Base-by-base conservation (phyloP, 1,140 invertebrate species). In the Euschistus heros region DNA sequence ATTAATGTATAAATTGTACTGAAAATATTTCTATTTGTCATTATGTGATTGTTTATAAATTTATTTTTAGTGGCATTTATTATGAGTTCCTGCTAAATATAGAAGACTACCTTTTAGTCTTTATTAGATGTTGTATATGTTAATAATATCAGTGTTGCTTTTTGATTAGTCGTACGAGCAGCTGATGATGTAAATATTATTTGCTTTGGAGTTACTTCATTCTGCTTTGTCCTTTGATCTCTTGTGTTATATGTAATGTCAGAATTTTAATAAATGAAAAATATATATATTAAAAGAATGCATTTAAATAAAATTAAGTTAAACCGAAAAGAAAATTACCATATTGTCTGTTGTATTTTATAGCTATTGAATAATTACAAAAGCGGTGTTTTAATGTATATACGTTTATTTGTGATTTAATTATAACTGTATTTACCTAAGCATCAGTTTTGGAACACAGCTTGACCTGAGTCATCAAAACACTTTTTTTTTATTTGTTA, bases 151-250 rank as follows among this genome's bases (percentile, higher is more conserved):
- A 37, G 37, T 33, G 30, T 61, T 61, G 30, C 59, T 61, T 61
- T 59, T 42, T 37, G 33, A 61, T 33, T 61, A 61, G 59, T 61
- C 18, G n/a, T 37, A 22, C 18, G 26, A 44, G 30, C 30, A 17
- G 59, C 59, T 61, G 59, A 42, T 42, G n/a, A 37, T 61, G 37
- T 42, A 61, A 44, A 61, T 44, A 61, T 44, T 18, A 44, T 44
- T 61, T 61, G 30, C 30, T 44, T 42, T 33, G 37, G 37, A 18
- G 59, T 42, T 30, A 42, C 22, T 61, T 42, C 26, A 42, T 24
- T 33, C 59, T 61, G 59, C 59, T 61, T 61, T 18, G 59, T 44
- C 33, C 59, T 61, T 61, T 61, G 59, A 61, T 61, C 59, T 61
- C 59, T 61, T 61, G 59, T 61, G 59, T 61, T 61, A 3, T 37